phyloP scores from a whole-genome alignment of 2,113 vertebrate genomes.

The Edolisoma coerulescens region DNA sequence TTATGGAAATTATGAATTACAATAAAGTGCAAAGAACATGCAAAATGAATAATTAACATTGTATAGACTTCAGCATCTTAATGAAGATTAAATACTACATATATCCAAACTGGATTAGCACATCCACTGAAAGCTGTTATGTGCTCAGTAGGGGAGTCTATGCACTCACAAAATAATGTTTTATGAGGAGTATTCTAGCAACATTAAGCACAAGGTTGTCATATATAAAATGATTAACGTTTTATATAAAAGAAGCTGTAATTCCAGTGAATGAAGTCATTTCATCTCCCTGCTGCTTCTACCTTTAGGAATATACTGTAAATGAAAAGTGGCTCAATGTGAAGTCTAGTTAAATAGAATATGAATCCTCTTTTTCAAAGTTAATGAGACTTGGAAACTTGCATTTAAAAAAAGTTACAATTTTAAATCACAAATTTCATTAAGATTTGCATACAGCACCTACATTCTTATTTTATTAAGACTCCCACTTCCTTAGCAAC shows the following conservation, averaged over 20 bases:
- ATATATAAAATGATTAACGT: slow-evolving; percentile 80
- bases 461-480: not conserved
- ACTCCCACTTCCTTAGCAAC: not conserved
- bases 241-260: slow-evolving; percentile 76
- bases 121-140: slow-evolving; percentile 68
- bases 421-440: slow-evolving; percentile 37
- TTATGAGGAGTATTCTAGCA: slow-evolving; percentile 72
- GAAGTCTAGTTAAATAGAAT: slow-evolving; percentile 70
- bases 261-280: slow-evolving; percentile 77
- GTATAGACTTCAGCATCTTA: slow-evolving; percentile 78
- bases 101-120: slow-evolving; percentile 79
- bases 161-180: slow-evolving; percentile 75
- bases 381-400: slow-evolving; percentile 67
- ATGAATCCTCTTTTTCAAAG: slow-evolving; percentile 67
- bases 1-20: slow-evolving; percentile 79
- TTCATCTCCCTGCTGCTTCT: slow-evolving; percentile 75
- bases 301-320: slow-evolving; percentile 75
- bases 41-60: slow-evolving; percentile 81
- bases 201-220: slow-evolving; percentile 81
- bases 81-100: slow-evolving; percentile 80
- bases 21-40: slow-evolving; percentile 74
- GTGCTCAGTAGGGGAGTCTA: slow-evolving; percentile 73
- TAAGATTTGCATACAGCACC: not conserved
- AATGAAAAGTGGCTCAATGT: slow-evolving; percentile 70
- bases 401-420: slow-evolving; percentile 29